A percentile compares a stretch with the other conserved stretches of the same genome.
These are phyloP conservation scores for Sinocyclocheilus maitianheensis DNA, from an alignment of 2,113 vertebrate genomes.

Conservation along the genomic window DNA sequence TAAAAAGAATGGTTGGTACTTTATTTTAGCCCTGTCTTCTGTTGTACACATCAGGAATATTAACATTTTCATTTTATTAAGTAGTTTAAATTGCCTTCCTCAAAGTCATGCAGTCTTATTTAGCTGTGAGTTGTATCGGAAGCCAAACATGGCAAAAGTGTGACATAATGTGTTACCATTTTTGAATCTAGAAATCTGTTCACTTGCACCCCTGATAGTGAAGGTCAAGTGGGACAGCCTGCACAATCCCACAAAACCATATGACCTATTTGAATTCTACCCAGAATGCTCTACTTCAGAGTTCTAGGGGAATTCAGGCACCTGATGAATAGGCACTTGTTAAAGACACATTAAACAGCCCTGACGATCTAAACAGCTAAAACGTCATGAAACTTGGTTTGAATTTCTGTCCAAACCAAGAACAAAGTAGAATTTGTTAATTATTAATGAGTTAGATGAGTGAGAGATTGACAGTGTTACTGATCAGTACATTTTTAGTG, in stretches of 20 bases:
- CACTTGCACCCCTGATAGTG: not conserved
- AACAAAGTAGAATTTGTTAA: not conserved
- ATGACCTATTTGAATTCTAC: not conserved
- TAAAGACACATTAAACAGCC: not conserved
- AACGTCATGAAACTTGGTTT: no score
- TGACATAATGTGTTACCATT: not conserved
- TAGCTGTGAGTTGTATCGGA: not conserved
- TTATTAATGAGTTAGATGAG: not conserved
- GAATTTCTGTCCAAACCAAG: no score
- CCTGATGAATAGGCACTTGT: not conserved
- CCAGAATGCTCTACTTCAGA: not conserved
- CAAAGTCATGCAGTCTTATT: not conserved
- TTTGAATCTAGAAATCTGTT: not conserved
- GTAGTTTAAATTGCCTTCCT: not conserved
- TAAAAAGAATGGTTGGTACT: constrained; percentile 89
- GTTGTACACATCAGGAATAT: not conserved
- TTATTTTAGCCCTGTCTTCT: not conserved
- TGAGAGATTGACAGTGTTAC: not conserved
- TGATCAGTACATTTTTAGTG: no score
- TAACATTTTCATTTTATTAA: not conserved
- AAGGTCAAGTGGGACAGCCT: not conserved
- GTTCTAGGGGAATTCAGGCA: not conserved
- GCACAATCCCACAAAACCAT: not conserved
- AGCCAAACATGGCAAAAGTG: not conserved
- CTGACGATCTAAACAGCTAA: not conserved